Conservation (phyloP, 1,140 invertebrate species). For the Fopius arisanus region DNA sequence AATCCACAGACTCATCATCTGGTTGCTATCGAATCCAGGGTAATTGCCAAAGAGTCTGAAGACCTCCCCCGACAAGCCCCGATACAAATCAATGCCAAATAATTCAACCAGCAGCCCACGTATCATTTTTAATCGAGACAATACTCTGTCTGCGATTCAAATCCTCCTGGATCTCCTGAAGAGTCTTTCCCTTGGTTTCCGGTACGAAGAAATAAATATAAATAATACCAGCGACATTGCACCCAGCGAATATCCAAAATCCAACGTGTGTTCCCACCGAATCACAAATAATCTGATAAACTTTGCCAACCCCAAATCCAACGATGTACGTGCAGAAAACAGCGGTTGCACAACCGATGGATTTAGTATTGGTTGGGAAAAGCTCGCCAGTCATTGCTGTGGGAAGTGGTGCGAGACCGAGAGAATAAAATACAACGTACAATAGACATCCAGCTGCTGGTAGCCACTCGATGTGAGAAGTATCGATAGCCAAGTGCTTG, state of each 20-base stretch:
- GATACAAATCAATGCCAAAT: background rate
- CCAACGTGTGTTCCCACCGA: slow-evolving; percentile 70
- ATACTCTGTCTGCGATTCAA: slow-evolving; percentile 30
- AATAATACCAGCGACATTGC: slow-evolving; percentile 68
- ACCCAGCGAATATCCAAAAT: slow-evolving; percentile 77
- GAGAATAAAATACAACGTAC: slow-evolving; percentile 72
- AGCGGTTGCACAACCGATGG: slow-evolving; percentile 71
- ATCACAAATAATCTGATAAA: slow-evolving; percentile 70
- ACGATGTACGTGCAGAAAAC: slow-evolving; percentile 72
- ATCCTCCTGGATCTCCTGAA: slow-evolving; percentile 68
- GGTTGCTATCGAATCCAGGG: no score
- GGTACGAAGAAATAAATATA: slow-evolving; percentile 74
- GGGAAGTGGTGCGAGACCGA: slow-evolving; percentile 75
- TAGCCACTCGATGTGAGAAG: slow-evolving; percentile 64
- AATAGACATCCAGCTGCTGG: slow-evolving; percentile 69
- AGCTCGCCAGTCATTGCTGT: slow-evolving; percentile 76
- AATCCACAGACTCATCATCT: no score
- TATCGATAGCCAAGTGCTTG: slow-evolving; percentile 57
- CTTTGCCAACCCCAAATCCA: slow-evolving; percentile 70
- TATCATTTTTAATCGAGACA: background rate
- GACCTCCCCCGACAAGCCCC: no score
- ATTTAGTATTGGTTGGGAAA: slow-evolving; percentile 74
- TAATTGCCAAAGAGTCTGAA: no score
- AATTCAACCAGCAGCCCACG: background rate
- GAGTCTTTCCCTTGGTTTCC: slow-evolving; percentile 80